These are phyloP conservation scores for Passer montanus DNA, from an alignment of 2,113 vertebrate genomes.

Conservation along the genomic window DNA sequence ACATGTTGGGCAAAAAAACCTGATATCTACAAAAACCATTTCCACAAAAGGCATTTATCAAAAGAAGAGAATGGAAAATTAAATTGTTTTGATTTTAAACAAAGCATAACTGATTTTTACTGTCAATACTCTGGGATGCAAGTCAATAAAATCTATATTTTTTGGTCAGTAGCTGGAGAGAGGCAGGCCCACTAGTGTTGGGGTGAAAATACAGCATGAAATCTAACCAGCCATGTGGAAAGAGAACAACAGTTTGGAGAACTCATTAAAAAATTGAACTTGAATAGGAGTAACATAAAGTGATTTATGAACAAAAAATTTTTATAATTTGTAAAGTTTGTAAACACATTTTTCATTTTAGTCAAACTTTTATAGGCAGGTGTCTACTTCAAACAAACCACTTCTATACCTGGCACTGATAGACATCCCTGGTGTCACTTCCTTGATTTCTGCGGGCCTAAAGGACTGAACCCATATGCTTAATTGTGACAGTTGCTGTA, in stretches of 20 bases:
- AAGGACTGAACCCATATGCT: background rate
- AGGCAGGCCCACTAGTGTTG: accelerated
- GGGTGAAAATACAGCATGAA: background rate
- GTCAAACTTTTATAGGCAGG: background rate
- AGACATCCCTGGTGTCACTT: background rate
- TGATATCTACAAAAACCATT: background rate
- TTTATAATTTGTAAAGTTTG: no score
- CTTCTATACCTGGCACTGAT: background rate
- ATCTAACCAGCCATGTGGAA: background rate
- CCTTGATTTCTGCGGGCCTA: background rate
- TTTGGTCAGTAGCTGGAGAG: background rate
- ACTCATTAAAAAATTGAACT: background rate
- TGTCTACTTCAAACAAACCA: background rate
- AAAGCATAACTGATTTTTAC: background rate
- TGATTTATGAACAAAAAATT: background rate
- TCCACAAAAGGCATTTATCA: background rate
- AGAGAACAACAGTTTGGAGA: background rate
- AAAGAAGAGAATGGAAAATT: background rate
- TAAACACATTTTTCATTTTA: background rate
- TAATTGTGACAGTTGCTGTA: background rate
- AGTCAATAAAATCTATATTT: background rate
- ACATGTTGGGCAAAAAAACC: background rate
- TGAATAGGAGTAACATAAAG: background rate
- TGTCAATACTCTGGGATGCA: background rate
- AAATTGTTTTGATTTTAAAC: background rate